Evolutionary conservation across 1,140 invertebrate species (phyloP).

Genomic region (Drosophila ercepeae): DNA sequence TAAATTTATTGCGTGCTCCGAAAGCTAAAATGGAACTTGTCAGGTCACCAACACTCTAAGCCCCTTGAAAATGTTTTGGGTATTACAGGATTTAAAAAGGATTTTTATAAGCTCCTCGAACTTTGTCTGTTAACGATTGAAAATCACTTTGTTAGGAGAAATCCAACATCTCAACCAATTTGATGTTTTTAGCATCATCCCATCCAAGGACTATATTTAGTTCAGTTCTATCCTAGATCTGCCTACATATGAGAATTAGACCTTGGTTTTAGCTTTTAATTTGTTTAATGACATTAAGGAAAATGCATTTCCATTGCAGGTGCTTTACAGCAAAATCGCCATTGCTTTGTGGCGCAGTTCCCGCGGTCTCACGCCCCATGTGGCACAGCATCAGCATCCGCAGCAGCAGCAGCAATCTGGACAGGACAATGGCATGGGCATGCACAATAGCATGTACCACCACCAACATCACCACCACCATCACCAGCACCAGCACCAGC

Average conservation of each 20-base stretch:
- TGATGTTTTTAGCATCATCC: no score
- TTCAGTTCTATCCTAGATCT: background rate
- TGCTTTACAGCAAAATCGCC: constrained; percentile 89
- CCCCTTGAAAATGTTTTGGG: background rate
- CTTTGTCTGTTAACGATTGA: no score
- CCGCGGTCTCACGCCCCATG: constrained; percentile 85
- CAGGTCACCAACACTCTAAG: background rate
- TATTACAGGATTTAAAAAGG: background rate
- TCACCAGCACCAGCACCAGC: constrained; percentile 52
- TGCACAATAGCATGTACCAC: constrained; percentile 82
- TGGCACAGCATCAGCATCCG: constrained; percentile 65
- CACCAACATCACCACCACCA: constrained; percentile 65
- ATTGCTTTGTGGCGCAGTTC: constrained; percentile 89
- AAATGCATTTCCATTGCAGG: constrained; percentile 80
- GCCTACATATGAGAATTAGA: background rate
- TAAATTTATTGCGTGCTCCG: background rate
- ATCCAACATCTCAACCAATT: no score
- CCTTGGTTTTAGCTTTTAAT: background rate
- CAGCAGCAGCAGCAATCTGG: constrained; percentile 40
- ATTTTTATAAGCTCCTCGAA: background rate
- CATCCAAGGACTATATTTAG: background rate
- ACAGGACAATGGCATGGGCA: constrained; percentile 66
- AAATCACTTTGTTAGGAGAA: no score
- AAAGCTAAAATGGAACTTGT: no score
- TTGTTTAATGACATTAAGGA: constrained; percentile 10